Evolutionary conservation across 2,113 vertebrate species (phyloP).

Genomic region (Rafetus swinhoei): DNA sequence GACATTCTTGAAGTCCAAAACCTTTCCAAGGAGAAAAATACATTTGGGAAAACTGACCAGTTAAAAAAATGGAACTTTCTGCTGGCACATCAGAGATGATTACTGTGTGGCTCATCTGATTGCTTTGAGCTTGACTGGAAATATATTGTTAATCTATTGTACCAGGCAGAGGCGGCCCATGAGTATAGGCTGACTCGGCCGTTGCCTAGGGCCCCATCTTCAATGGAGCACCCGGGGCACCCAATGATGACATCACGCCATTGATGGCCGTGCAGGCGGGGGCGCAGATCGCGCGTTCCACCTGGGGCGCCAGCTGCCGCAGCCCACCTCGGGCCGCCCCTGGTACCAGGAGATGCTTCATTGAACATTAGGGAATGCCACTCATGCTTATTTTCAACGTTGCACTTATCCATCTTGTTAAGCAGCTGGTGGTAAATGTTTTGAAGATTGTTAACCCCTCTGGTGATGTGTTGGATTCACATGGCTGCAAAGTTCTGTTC

Average conservation of each 20-base stretch:
- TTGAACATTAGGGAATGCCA: conserved; percentile 57
- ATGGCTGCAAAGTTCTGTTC: conserved; percentile 64
- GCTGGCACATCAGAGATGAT: conserved; percentile 29
- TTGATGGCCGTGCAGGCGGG: too few relatives aligned
- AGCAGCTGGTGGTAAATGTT: conserved; percentile 64
- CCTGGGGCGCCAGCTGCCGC: too few relatives aligned
- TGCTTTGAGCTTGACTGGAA: conserved; percentile 60
- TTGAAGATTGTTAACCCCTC: conserved; percentile 67
- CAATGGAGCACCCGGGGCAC: too few relatives aligned
- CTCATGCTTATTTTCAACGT: conserved; percentile 72
- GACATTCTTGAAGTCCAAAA: background rate
- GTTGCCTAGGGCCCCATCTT: too few relatives aligned
- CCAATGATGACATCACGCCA: too few relatives aligned
- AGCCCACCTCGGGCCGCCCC: too few relatives aligned
- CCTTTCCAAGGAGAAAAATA: background rate
- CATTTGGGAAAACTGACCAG: background rate
- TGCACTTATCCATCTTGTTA: conserved; percentile 55
- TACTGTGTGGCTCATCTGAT: conserved; percentile 27
- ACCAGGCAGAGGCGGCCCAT: background rate
- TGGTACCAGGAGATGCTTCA: conserved; percentile 19
- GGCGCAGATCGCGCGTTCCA: too few relatives aligned
- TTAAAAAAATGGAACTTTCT: conserved; percentile 46
- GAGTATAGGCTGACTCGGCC: too few relatives aligned
- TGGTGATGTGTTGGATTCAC: conserved; percentile 51
- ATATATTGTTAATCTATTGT: conserved; percentile 62